Percentiles rank a stretch among this genome's conserved stretches.
phyloP scores from a whole-genome alignment of 1,140 invertebrate genomes.

The Bombus waltoni region DNA sequence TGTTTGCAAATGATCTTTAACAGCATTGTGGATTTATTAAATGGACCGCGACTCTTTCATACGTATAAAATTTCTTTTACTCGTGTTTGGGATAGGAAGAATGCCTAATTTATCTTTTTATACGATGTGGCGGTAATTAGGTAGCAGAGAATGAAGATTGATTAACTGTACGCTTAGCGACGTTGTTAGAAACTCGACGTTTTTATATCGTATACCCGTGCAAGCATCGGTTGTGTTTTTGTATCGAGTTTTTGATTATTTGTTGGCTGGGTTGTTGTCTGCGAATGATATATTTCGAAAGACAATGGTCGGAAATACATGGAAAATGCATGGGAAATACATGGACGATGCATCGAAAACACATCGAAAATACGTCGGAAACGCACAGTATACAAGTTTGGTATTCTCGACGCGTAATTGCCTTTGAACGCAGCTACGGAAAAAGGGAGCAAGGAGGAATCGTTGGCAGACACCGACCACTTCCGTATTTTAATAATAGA shows the following conservation, averaged over 20 bases:
- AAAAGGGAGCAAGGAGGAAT: neutral
- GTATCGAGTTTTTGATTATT: neutral
- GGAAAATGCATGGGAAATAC: too few species aligned
- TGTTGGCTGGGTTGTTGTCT: neutral
- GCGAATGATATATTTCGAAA: neutral
- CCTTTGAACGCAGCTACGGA: neutral
- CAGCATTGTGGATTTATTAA: neutral
- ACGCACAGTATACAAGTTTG: too few species aligned
- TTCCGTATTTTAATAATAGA: constrained; percentile 23
- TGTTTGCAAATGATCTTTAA: neutral
- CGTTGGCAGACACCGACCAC: constrained; percentile 18
- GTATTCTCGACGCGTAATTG: neutral
- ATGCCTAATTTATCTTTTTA: constrained; percentile 52
- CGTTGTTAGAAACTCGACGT: constrained; percentile 20
- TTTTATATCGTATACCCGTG: neutral
- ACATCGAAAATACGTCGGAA: too few species aligned
- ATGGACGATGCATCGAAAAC: too few species aligned
- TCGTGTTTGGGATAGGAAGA: neutral
- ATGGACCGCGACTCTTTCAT: neutral
- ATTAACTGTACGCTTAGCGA: constrained; percentile 49
- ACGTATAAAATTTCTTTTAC: neutral
- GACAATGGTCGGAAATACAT: neutral
- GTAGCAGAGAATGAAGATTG: constrained; percentile 56
- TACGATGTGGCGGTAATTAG: constrained; percentile 53
- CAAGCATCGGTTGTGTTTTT: neutral